phyloP scores from a whole-genome alignment of 2,888 invertebrate species.

The Onthophagus sagittarius region DNA sequence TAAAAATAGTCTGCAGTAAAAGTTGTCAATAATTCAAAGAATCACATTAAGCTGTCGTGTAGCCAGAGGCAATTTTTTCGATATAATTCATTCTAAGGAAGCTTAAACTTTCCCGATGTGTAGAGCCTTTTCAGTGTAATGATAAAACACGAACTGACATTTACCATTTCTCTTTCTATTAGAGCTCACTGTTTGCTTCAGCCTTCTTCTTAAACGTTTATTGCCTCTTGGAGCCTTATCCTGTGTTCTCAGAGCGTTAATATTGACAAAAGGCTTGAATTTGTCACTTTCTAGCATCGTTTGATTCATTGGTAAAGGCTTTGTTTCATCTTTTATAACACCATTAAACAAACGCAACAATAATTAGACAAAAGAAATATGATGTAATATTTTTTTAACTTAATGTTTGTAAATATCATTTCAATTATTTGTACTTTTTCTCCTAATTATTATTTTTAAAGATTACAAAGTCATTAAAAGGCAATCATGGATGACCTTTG shows the following conservation, averaged over 20 bases:
- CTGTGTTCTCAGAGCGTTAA: conserved; percentile 24
- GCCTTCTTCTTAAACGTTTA: conserved; percentile 22
- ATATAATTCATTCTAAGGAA: conserved; percentile 48
- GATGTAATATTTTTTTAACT: too few relatives aligned
- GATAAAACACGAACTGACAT: conserved; percentile 47
- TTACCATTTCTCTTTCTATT: conserved; percentile 43
- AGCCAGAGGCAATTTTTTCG: conserved; percentile 41
- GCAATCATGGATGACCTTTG: too few relatives aligned
- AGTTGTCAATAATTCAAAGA: conserved; percentile 44
- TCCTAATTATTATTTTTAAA: too few relatives aligned
- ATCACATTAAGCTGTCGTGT: conserved; percentile 46
- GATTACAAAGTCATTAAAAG: too few relatives aligned
- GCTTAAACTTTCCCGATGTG: conserved; percentile 31
- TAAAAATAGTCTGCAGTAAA: background rate
- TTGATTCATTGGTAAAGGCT: background rate
- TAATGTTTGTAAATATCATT: too few relatives aligned
- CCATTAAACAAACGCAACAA: too few relatives aligned
- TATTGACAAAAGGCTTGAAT: conserved; percentile 30
- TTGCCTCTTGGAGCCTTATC: conserved; percentile 17
- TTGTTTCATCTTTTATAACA: too few relatives aligned
- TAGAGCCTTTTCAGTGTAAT: conserved; percentile 46
- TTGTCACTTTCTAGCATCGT: conserved; percentile 23
- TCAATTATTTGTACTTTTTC: too few relatives aligned
- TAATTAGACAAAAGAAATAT: too few relatives aligned
- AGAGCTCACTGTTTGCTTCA: conserved; percentile 33